Percentiles rank a stretch among this genome's conserved stretches.
Conservation (phyloP, 2,888 invertebrate genomes). For the Troides oblongomaculatus region DNA sequence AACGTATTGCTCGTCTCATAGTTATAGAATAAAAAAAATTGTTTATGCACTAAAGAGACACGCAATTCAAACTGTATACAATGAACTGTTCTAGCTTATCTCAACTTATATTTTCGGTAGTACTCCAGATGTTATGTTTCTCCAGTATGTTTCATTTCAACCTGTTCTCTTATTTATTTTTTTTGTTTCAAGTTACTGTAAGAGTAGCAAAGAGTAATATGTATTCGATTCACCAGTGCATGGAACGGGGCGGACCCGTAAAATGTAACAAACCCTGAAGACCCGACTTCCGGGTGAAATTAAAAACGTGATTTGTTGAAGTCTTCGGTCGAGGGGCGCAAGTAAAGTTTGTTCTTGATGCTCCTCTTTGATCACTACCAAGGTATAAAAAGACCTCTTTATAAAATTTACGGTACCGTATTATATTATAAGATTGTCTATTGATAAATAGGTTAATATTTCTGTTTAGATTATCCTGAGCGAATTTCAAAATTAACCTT, state of each 20-base stretch:
- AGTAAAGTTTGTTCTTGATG: constrained; percentile 12
- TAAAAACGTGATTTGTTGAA: constrained; percentile 29
- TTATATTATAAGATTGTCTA: too few relatives aligned
- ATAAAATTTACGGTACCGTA: too few relatives aligned
- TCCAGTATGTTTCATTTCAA: too few relatives aligned
- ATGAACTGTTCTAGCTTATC: too few relatives aligned
- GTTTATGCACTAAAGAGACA: too few relatives aligned
- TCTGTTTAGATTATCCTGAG: too few relatives aligned
- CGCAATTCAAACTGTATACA: too few relatives aligned
- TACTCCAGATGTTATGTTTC: not conserved
- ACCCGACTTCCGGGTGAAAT: constrained; percentile 16
- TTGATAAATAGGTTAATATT: too few relatives aligned
- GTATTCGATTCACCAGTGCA: constrained; percentile 12
- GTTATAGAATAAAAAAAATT: too few relatives aligned
- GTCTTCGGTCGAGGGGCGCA: constrained; percentile 3
- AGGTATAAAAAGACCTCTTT: not conserved
- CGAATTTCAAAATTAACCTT: too few relatives aligned
- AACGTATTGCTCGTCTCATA: too few relatives aligned
- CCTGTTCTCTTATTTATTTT: not conserved
- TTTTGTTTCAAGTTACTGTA: not conserved
- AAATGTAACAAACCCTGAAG: constrained; percentile 19
- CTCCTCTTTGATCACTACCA: not conserved
- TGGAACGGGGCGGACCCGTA: constrained; percentile 18
- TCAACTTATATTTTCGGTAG: too few relatives aligned
- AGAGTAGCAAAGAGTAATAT: constrained; percentile 1